Evolutionary conservation across 2,797 vertebrate species (phyloP).

Genomic region (Muraenolepis orangiensis): DNA sequence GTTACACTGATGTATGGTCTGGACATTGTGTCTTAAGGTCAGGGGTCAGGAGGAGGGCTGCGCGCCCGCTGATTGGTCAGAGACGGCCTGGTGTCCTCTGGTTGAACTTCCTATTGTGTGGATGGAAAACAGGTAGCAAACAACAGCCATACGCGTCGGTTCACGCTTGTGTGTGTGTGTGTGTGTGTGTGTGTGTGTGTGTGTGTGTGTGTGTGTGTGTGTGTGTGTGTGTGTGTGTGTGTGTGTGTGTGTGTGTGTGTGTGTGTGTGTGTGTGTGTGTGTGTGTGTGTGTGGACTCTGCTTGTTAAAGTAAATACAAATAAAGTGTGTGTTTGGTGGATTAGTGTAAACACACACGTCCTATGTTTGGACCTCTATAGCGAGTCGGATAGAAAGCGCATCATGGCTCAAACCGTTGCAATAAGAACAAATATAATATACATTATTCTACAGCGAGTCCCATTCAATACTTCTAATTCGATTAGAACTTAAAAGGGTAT

Average conservation of each 20-base stretch:
- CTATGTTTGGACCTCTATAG: background rate
- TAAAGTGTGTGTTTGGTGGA: slow-evolving; percentile 44
- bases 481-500: background rate
- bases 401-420: background rate
- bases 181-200: no score
- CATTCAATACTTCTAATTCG: background rate
- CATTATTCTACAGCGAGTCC: background rate
- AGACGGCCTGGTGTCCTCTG: slow-evolving; percentile 87
- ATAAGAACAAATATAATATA: background rate
- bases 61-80: slow-evolving; percentile 87
- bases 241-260: no score
- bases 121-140: slow-evolving; percentile 74
- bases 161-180: slow-evolving; percentile 44
- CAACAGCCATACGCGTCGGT: slow-evolving; percentile 66
- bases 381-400: background rate
- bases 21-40: slow-evolving; percentile 76
- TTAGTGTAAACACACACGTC: background rate
- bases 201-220: no score
- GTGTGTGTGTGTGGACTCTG: slow-evolving; percentile 31
- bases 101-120: slow-evolving; percentile 86
- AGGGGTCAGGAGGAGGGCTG: slow-evolving; percentile 74
- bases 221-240: no score
- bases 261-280: no score
- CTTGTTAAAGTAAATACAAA: slow-evolving; percentile 35
- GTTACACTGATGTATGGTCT: slow-evolving; percentile 69